A percentile compares a stretch with the other conserved stretches of the same genome.
Conservation (phyloP, 2,888 invertebrate species). For the Pelosia muscerda region DNA sequence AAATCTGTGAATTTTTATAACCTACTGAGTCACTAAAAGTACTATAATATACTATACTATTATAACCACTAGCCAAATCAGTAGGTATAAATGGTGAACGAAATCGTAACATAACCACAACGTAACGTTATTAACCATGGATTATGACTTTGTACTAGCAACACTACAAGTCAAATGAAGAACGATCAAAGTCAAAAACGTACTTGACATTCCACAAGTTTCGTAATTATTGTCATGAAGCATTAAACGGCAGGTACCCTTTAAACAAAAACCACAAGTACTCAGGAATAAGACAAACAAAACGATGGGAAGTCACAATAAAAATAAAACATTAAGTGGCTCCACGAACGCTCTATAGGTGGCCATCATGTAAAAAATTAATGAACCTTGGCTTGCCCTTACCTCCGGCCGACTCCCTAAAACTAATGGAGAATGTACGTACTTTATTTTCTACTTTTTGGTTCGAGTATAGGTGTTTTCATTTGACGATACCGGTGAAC, state of each 20-base stretch:
- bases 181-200: background rate
- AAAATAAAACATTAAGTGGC: constrained; percentile 37
- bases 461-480: constrained; percentile 2
- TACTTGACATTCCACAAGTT: background rate
- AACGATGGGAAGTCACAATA: constrained; percentile 34
- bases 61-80: too few species aligned
- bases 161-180: background rate
- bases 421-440: constrained; percentile 22
- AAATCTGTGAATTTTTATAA: too few species aligned
- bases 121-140: too few species aligned
- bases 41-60: too few species aligned
- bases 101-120: too few species aligned
- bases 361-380: constrained; percentile 59
- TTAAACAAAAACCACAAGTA: constrained; percentile 24
- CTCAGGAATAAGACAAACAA: constrained; percentile 30
- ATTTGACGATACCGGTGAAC: background rate
- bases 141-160: background rate
- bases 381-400: constrained; percentile 51
- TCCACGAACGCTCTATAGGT: constrained; percentile 46
- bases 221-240: constrained; percentile 9
- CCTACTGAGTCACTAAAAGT: too few species aligned
- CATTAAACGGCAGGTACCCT: constrained; percentile 15
- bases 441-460: constrained; percentile 19
- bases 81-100: too few species aligned
- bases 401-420: constrained; percentile 39